Base-by-base conservation (phyloP, 2,888 invertebrate genomes). In the Amphimallon solstitiale region DNA sequence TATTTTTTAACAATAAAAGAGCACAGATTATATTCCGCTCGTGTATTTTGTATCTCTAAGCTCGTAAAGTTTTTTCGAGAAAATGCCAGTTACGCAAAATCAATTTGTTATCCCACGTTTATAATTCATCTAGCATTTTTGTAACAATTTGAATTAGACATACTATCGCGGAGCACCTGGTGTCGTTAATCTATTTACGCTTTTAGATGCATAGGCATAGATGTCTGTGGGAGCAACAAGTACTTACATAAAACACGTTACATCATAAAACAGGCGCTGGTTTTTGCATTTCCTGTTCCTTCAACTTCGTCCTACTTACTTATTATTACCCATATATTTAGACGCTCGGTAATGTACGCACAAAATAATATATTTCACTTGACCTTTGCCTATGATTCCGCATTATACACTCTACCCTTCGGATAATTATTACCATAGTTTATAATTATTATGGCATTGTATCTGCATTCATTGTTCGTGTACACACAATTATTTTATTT, bases 201-300 rank as follows among this genome's bases (percentile, higher is more conserved):
- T 23, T 23, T 29, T 5, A 29, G 29, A 29, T 29, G 29, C 29
- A 29, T 29, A 5, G 34, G 51, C 51, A 51, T 15, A 9, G 34
- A 51, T 14, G 40, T 17, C 29, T 6, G 54, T 54, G 40, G 54
- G 54, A 19, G 54, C 6, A 19, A 21, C 21, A n/a, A 10, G 9
- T 15, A 34, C 14, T 51, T 6, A 51, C 12, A n/a, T 14, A n/a
- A 37, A 54, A 54, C 12, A 12, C n/a, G 40, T 63, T 63, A 43
- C 63, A 52, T 63, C 63, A 63, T 34, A 37, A 29, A 63, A 52
- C 37, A 38, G 51, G 43, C n/a, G 52, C 40, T 51, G 14, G 38
- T 40, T 63, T 52, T 63, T 52, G 63, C 63, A 63, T 63, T 63
- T 63, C 63, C 63, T 63, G 49, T 52, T 63, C 63, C 63, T 40